Conservation (phyloP, 2,888 invertebrate genomes). For the Drosophila paramelanica region DNA sequence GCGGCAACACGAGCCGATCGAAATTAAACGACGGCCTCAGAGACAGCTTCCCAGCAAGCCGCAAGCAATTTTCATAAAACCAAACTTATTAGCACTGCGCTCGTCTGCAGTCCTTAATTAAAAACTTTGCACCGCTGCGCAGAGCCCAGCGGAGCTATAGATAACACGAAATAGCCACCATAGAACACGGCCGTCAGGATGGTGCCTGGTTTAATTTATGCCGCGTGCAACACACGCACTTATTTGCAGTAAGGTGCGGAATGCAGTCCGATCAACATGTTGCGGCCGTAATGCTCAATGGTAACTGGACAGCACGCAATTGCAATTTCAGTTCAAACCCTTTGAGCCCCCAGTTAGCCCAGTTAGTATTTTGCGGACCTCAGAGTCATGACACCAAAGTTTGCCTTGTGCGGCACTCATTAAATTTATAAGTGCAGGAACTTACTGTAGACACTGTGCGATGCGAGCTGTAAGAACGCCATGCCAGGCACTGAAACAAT, state of each 20-base stretch:
- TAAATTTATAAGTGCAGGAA: slow-evolving; percentile 1
- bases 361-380: not conserved
- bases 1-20: slow-evolving; percentile 6
- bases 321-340: slow-evolving; percentile 56
- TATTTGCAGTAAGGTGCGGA: not conserved
- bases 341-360: slow-evolving; percentile 23
- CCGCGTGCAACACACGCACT: slow-evolving; percentile 4
- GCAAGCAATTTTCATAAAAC: slow-evolving; percentile 15
- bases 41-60: not conserved
- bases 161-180: slow-evolving; percentile 27
- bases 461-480: not conserved
- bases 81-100: slow-evolving; percentile 26
- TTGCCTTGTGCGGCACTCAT: not conserved
- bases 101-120: slow-evolving; percentile 63
- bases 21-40: not conserved
- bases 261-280: slow-evolving; percentile 52
- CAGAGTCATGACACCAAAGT: not conserved
- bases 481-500: too few relatives aligned
- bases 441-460: not conserved
- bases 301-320: slow-evolving; percentile 64
- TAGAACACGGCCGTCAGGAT: slow-evolving; percentile 15
- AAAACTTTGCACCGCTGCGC: slow-evolving; percentile 49
- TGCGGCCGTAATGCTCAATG: slow-evolving; percentile 58
- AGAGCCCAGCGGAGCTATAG: slow-evolving; percentile 43
- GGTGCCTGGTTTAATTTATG: slow-evolving; percentile 40